phyloP scores from a whole-genome alignment of 2,888 invertebrate genomes.

The Drosophila birchii region DNA sequence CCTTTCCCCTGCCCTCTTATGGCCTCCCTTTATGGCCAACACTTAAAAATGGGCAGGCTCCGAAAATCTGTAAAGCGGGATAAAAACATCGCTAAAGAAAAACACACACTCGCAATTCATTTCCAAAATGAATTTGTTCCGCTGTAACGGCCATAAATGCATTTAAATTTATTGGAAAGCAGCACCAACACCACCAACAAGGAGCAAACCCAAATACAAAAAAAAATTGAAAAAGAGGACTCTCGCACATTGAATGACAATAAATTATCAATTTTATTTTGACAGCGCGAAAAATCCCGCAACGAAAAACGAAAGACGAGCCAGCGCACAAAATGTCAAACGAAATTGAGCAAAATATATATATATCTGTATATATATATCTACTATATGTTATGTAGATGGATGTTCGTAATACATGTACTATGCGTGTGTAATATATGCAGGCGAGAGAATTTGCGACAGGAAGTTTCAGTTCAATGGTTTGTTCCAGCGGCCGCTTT shows the following conservation, averaged over 20 bases:
- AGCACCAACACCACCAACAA: constrained; percentile 44
- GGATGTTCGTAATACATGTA: constrained; percentile 15
- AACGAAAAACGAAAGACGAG: constrained; percentile 49
- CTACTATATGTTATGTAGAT: constrained; percentile 19
- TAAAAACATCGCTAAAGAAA: constrained; percentile 38
- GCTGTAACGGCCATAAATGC: constrained; percentile 80
- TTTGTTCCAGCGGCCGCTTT: constrained; percentile 74
- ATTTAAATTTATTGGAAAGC: constrained; percentile 79
- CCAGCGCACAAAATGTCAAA: constrained; percentile 65
- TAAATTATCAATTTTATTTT: constrained; percentile 82
- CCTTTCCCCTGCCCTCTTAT: background rate
- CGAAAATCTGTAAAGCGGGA: constrained; percentile 35
- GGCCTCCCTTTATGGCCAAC: constrained; percentile 51
- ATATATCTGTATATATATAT: background rate
- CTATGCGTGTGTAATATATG: constrained; percentile 51
- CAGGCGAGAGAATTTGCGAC: constrained; percentile 68
- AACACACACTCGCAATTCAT: constrained; percentile 75
- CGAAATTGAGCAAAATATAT: constrained; percentile 74
- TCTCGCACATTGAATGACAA: constrained; percentile 80
- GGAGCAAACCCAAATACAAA: constrained; percentile 11
- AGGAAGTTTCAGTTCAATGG: constrained; percentile 78
- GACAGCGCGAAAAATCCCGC: constrained; percentile 74
- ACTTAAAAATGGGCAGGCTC: constrained; percentile 24
- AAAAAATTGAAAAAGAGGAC: constrained; percentile 28
- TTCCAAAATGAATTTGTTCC: constrained; percentile 81